These are phyloP conservation scores for Tupaia tana DNA, from an alignment of 2,113 vertebrate species.

Conservation along the genomic window DNA sequence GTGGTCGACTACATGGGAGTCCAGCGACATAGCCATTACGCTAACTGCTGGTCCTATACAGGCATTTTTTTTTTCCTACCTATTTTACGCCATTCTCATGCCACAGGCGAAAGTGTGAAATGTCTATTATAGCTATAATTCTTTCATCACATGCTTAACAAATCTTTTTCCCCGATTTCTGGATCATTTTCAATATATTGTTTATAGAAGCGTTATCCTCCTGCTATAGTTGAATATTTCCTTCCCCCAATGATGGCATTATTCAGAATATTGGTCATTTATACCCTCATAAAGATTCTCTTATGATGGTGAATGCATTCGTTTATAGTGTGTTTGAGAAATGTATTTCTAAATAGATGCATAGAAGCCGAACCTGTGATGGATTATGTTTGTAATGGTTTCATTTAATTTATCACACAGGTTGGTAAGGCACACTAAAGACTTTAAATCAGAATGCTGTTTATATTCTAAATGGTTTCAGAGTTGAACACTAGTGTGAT, in stretches of 20 bases:
- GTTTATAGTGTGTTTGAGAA: too few species aligned
- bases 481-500: conserved; percentile 79
- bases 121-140: conserved; percentile 47
- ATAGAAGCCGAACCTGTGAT: conserved; percentile 78
- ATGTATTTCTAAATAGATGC: conserved; percentile 71
- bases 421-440: conserved; percentile 70
- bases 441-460: conserved; percentile 72
- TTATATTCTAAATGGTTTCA: conserved; percentile 74
- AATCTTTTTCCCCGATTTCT: conserved; percentile 44
- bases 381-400: conserved; percentile 51
- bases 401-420: conserved; percentile 28
- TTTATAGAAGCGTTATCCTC: conserved; percentile 74
- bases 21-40: too few species aligned
- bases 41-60: too few species aligned
- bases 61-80: conserved; percentile 37
- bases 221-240: conserved; percentile 4
- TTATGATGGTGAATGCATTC: not conserved
- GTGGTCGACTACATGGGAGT: too few species aligned
- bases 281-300: conserved; percentile 41
- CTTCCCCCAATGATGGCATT: conserved; percentile 53
- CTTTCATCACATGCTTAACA: conserved; percentile 66
- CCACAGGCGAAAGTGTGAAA: conserved; percentile 77
- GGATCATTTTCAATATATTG: conserved; percentile 61
- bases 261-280: conserved; percentile 66
- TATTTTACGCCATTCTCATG: conserved; percentile 76